Evolutionary conservation across 2,113 vertebrate species (phyloP).

Genomic region (Aleadryas rufinucha): DNA sequence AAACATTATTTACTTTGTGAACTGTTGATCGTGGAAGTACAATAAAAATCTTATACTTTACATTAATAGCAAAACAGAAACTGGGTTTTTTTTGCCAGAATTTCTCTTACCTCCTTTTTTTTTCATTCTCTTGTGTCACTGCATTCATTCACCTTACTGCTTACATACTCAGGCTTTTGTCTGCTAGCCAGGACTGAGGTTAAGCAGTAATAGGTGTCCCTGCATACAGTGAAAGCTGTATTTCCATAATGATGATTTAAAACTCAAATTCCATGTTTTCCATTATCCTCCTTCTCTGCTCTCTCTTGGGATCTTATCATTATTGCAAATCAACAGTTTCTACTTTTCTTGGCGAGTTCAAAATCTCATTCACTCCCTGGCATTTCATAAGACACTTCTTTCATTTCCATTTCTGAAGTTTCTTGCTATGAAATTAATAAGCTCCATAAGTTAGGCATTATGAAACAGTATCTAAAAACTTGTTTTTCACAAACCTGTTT

Average conservation of each 20-base stretch:
- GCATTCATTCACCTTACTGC: background rate
- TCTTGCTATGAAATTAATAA: background rate
- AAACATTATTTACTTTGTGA: background rate
- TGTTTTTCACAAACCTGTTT: background rate
- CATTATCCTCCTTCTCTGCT: background rate
- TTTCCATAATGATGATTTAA: background rate
- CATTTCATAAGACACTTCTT: background rate
- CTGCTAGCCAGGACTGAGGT: background rate
- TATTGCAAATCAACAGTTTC: background rate
- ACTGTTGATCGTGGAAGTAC: background rate
- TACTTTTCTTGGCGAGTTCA: background rate
- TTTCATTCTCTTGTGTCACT: background rate
- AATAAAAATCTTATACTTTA: background rate
- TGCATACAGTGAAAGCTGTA: background rate
- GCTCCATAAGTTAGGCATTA: background rate
- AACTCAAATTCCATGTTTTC: background rate
- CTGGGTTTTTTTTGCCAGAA: rapidly evolving
- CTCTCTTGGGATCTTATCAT: background rate
- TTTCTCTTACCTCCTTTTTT: background rate
- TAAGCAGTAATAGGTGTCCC: background rate
- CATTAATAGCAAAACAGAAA: background rate
- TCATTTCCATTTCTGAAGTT: background rate
- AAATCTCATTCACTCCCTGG: background rate
- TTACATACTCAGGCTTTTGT: background rate
- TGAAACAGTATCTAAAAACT: background rate